phyloP scores from a whole-genome alignment of 2,888 invertebrate species.

The Lamellibrachia columna region DNA sequence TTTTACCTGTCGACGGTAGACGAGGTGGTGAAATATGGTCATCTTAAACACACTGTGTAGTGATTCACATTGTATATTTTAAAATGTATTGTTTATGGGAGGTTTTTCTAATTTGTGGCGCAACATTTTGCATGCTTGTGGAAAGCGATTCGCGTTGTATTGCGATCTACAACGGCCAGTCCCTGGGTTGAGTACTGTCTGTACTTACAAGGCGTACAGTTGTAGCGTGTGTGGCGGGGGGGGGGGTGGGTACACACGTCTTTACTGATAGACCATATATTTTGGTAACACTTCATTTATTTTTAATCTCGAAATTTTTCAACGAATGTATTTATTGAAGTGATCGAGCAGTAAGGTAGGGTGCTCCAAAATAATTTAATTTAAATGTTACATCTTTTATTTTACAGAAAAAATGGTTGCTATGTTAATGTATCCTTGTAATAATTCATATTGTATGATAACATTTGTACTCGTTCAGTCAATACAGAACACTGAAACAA shows the following conservation, averaged over 20 bases:
- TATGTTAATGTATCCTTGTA: not conserved
- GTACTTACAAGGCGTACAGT: not conserved
- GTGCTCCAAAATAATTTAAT: not conserved
- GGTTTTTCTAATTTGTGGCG: not conserved
- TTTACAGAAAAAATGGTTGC: not conserved
- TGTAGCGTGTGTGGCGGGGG: not conserved
- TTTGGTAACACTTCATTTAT: not conserved
- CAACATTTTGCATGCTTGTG: not conserved
- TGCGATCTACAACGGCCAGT: not conserved
- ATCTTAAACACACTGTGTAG: not conserved
- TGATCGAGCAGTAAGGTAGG: not conserved
- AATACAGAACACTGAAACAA: not conserved
- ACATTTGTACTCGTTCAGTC: not conserved
- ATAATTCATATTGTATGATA: not conserved
- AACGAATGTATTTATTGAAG: not conserved
- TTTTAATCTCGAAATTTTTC: not conserved
- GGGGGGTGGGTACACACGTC: not conserved
- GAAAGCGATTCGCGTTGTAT: constrained; percentile 1
- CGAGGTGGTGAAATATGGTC: not conserved
- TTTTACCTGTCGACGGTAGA: not conserved
- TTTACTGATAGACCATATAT: not conserved
- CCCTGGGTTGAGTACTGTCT: not conserved
- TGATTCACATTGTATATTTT: not conserved
- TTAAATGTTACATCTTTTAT: not conserved
- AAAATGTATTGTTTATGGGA: not conserved